A percentile compares a stretch with the other conserved stretches of the same genome.
These are phyloP conservation scores for Pandemis cinnamomeana DNA, from an alignment of 2,888 invertebrate species.

Conservation along the genomic window DNA sequence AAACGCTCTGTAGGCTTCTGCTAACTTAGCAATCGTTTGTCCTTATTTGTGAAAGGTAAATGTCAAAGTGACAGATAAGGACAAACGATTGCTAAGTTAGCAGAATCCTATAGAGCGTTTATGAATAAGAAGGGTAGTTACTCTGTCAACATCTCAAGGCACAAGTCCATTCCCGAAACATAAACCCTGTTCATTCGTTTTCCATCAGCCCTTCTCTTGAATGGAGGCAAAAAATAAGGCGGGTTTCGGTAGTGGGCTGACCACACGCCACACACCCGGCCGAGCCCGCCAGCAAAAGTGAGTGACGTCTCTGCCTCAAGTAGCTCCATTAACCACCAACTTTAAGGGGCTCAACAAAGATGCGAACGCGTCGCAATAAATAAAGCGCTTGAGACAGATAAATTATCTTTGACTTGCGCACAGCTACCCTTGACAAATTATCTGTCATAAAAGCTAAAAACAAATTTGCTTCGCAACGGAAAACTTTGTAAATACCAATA, in stretches of 20 bases:
- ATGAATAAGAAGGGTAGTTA: neutral
- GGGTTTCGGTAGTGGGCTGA: constrained; percentile 54
- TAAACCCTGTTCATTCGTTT: constrained; percentile 64
- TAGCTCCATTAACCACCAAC: constrained; percentile 79
- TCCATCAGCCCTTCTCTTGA: constrained; percentile 67
- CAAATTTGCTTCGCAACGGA: constrained; percentile 78
- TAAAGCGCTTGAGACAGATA: constrained; percentile 83
- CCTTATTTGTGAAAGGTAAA: no score
- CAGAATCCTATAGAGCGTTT: no score
- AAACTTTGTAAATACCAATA: constrained; percentile 71
- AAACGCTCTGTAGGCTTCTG: no score
- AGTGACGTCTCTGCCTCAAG: constrained; percentile 73
- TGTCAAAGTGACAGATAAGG: no score
- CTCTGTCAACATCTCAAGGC: neutral
- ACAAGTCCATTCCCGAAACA: constrained; percentile 47
- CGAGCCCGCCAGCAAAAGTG: constrained; percentile 55
- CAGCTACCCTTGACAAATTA: constrained; percentile 81
- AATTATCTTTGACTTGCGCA: constrained; percentile 82
- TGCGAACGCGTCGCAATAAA: constrained; percentile 81
- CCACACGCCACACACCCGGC: constrained; percentile 53
- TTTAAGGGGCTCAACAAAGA: constrained; percentile 79
- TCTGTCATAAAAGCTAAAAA: constrained; percentile 82
- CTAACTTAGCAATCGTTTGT: no score
- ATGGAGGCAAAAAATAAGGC: constrained; percentile 64
- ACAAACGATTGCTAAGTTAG: no score